Evolutionary conservation across 2,888 invertebrate species (phyloP).

Genomic region (Epistrophella euchroma): DNA sequence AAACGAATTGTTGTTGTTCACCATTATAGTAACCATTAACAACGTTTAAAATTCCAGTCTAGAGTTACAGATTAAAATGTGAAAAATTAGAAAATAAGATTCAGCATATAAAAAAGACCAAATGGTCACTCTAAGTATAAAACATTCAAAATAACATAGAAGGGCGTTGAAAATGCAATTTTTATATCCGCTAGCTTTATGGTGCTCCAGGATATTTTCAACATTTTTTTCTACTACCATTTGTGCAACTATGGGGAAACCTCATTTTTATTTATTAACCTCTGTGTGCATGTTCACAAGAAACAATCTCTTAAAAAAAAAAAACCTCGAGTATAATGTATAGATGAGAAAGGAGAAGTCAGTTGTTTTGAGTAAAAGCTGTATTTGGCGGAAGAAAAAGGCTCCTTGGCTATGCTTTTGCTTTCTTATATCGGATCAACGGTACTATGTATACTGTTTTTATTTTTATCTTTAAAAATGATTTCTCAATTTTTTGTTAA

Average conservation of each 20-base stretch:
- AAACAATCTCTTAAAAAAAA: background rate
- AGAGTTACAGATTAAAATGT: background rate
- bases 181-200: conserved; percentile 53
- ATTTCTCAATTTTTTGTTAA: background rate
- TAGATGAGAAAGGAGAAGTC: background rate
- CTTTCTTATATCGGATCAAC: conserved; percentile 4
- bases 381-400: background rate
- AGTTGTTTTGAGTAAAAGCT: conserved; percentile 21
- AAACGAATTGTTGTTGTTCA: no score
- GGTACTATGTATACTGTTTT: background rate
- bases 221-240: background rate
- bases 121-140: background rate
- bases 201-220: conserved; percentile 41
- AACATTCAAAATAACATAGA: background rate
- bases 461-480: background rate
- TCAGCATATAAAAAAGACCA: background rate
- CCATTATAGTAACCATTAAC: no score
- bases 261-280: conserved; percentile 60
- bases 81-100: background rate
- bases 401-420: background rate
- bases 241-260: conserved; percentile 10
- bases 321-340: background rate
- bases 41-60: no score
- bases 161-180: conserved; percentile 53
- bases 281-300: conserved; percentile 3